Percentiles rank a stretch among this genome's conserved stretches.
Evolutionary conservation across 53 echinoderm and acorn worm species (phyloP).

Genomic region (Paelopatides confundens): DNA sequence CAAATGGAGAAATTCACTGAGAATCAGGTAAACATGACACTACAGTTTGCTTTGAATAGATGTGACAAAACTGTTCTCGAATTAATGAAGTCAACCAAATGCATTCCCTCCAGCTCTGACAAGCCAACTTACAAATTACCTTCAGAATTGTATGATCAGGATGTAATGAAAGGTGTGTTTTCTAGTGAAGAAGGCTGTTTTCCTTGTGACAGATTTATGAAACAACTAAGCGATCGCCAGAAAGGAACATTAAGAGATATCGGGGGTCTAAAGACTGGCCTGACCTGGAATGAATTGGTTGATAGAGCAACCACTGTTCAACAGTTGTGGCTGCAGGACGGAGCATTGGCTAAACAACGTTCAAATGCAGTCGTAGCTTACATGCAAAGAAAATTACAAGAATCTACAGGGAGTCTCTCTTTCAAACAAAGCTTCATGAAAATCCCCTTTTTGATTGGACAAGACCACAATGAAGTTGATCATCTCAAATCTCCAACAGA

Average conservation of each 20-base stretch:
- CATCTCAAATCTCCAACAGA: neutral
- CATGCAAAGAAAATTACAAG: neutral
- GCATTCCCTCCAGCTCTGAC: conserved; percentile 52
- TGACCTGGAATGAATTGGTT: conserved; percentile 8
- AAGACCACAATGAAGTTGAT: neutral
- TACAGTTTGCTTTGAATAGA: conserved; percentile 43
- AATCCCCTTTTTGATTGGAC: neutral
- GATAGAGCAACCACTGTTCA: conserved; percentile 3
- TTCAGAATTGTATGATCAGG: conserved; percentile 49
- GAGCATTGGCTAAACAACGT: neutral
- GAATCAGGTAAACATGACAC: neutral
- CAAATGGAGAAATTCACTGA: neutral
- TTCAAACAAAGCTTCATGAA: neutral
- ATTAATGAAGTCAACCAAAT: conserved; percentile 20
- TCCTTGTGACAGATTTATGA: conserved; percentile 2
- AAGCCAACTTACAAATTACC: neutral
- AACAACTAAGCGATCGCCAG: conserved; percentile 11
- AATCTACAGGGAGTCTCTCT: neutral
- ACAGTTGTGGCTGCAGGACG: neutral
- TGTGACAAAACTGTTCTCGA: neutral
- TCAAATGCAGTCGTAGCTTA: neutral
- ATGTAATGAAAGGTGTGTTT: neutral
- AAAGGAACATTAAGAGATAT: conserved; percentile 40
- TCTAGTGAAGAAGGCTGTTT: conserved; percentile 23
- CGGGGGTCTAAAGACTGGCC: neutral